Evolutionary conservation across 2,888 invertebrate genomes (phyloP), one percentile per base, ranked within the genome.

Genomic region (Drosophila quinaria): DNA sequence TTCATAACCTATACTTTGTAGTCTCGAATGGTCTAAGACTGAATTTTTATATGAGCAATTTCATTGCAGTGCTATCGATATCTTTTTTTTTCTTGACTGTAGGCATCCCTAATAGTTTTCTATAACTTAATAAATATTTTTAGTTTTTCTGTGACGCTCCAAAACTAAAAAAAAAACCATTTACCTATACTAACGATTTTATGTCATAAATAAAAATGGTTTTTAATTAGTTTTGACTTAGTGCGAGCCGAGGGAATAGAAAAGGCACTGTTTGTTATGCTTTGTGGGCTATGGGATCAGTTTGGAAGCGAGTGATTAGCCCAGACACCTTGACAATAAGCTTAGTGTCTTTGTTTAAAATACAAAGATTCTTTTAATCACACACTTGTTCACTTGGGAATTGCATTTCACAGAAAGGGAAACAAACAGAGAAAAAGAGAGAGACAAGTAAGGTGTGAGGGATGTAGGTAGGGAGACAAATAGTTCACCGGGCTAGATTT

Each of bases 321-420:
- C 13, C 50, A 41, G 50, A 42, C 50, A 50, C 31, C 19, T 39
- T 11, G 31, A 41, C 19, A 41, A 41, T 50, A 41, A 37, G 50
- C 31, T 50, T 22, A 41, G 50, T 42, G 19, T 22, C 60, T 31
- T 60, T 64, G 49, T 49, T 49, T 29, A 31, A 61, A 41, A 61
- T 33, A 42, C 25, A 37, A 17, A 42, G 59, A 37, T 37, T 55
- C 19, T 41, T 52, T 39, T 61, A 69, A 72, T 74, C 69, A 15
- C 13, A 25, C 15, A 31, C 2, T 25, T 9, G 37, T 0, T 37
- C 70, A 25, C 44, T 25, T 33, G 64, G 64, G 58, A 42, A 33
- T 50, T 25, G 15, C 15, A 19, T 46, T n/a, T 8, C 39, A 22
- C 37, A 37, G 29, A 13, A 15, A 37, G 13, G 31, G 35, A 6